Evolutionary conservation across 2,113 vertebrate species (phyloP).

Genomic region (Malurus cyaneus): DNA sequence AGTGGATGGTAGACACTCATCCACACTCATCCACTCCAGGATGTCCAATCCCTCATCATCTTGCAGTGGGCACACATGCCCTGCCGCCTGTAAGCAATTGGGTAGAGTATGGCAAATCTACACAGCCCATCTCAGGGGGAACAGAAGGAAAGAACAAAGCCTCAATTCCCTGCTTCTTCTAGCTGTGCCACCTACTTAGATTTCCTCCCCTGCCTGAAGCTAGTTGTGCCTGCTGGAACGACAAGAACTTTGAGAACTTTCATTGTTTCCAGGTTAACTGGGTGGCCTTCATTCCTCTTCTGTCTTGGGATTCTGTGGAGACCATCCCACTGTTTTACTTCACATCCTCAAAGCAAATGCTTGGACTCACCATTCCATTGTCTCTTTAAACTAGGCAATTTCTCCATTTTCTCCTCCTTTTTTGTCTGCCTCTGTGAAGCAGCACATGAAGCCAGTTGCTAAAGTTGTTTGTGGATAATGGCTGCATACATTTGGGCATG

Average conservation of each 20-base stretch:
- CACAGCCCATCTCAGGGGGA: not conserved
- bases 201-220: conserved; percentile 38
- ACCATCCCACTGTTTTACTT: conserved; percentile 47
- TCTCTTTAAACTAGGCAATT: conserved; percentile 5
- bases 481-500: not conserved
- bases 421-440: not conserved
- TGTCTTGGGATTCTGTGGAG: conserved; percentile 13
- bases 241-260: conserved; percentile 32
- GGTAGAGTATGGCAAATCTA: conserved; percentile 12
- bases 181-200: conserved; percentile 57
- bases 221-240: not conserved
- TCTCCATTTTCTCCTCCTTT: not conserved
- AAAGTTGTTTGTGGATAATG: not conserved
- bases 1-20: not conserved
- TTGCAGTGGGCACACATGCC: not conserved
- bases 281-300: conserved; percentile 49
- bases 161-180: not conserved
- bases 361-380: conserved; percentile 30
- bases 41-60: not conserved
- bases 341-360: conserved; percentile 40
- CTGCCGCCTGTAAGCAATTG: not conserved
- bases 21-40: not conserved
- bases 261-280: conserved; percentile 64
- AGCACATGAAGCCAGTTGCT: not conserved
- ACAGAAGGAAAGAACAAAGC: conserved; percentile 2